These are phyloP conservation scores for Anthopleura xanthogrammica DNA, from an alignment of 92 coral and sea anemone species.

Conservation along the genomic window DNA sequence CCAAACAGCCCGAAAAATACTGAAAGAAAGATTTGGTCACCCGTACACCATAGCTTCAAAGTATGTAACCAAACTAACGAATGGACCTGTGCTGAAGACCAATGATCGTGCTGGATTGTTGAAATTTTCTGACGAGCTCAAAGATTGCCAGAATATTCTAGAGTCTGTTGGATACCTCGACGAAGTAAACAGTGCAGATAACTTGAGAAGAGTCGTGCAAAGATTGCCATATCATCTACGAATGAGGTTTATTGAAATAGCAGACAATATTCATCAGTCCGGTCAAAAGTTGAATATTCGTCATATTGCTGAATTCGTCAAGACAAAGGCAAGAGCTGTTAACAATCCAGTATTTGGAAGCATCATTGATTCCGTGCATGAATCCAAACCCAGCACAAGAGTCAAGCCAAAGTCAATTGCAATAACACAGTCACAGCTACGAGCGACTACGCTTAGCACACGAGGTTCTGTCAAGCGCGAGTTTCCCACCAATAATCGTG, in stretches of 20 bases:
- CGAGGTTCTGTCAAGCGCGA: neutral
- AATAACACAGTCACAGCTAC: neutral
- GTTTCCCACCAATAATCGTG: neutral
- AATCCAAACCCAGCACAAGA: constrained; percentile 1
- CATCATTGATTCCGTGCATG: constrained; percentile 14
- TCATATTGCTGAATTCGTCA: constrained; percentile 47
- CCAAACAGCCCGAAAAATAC: constrained; percentile 33
- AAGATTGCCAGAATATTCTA: constrained; percentile 39
- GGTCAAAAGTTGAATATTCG: constrained; percentile 23
- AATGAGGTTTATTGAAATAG: constrained; percentile 28
- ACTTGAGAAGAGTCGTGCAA: constrained; percentile 34
- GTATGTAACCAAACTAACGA: constrained; percentile 27
- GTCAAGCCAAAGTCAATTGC: constrained; percentile 3
- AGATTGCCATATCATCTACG: constrained; percentile 46
- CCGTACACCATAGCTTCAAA: constrained; percentile 37
- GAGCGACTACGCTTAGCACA: neutral
- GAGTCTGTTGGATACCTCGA: constrained; percentile 52
- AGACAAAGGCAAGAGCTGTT: constrained; percentile 26
- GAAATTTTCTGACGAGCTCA: constrained; percentile 37
- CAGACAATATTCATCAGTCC: constrained; percentile 23
- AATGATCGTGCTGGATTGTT: constrained; percentile 9
- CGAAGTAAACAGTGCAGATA: constrained; percentile 47
- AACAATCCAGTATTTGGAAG: constrained; percentile 55
- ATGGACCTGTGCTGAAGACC: constrained; percentile 53
- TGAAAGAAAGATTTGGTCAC: constrained; percentile 55